Conservation (phyloP, 2,888 invertebrate species). For the Athrips mouffetella region DNA sequence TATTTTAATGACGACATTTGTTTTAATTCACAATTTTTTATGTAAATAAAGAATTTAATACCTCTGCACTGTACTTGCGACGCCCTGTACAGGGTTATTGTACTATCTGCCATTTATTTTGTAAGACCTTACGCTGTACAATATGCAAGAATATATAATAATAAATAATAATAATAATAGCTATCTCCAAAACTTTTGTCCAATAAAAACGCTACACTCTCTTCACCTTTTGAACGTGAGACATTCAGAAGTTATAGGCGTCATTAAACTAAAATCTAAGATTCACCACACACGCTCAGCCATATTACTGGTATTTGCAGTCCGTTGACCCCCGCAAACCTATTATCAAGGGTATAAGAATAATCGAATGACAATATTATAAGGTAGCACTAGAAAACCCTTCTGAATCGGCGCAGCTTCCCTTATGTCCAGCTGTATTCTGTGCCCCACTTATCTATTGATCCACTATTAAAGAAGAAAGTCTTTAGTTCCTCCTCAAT, state of each 20-base stretch:
- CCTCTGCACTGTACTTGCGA: too few relatives aligned
- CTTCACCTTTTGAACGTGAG: not conserved
- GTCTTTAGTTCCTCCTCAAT: slow-evolving; percentile 17
- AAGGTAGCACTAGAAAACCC: slow-evolving; percentile 9
- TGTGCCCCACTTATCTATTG: slow-evolving; percentile 57
- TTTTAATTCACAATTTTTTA: too few relatives aligned
- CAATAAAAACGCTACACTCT: too few relatives aligned
- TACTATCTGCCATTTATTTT: too few relatives aligned
- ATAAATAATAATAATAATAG: too few relatives aligned
- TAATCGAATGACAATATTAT: slow-evolving; percentile 8
- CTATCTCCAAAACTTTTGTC: too few relatives aligned
- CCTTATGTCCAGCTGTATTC: slow-evolving; percentile 58
- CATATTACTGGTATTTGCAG: not conserved
- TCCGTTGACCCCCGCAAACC: not conserved
- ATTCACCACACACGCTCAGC: not conserved
- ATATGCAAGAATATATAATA: too few relatives aligned
- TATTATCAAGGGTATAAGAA: slow-evolving; percentile 6
- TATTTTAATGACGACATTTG: too few relatives aligned
- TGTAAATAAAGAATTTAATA: too few relatives aligned
- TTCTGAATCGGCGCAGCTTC: slow-evolving; percentile 33
- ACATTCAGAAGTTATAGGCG: not conserved
- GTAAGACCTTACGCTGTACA: too few relatives aligned
- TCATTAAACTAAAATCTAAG: not conserved
- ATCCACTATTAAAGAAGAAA: slow-evolving; percentile 58
- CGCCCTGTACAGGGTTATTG: too few relatives aligned